Evolutionary conservation across 2,113 vertebrate species (phyloP), one percentile per base, ranked within the genome.

Genomic region (Ramphastos sulfuratus): DNA sequence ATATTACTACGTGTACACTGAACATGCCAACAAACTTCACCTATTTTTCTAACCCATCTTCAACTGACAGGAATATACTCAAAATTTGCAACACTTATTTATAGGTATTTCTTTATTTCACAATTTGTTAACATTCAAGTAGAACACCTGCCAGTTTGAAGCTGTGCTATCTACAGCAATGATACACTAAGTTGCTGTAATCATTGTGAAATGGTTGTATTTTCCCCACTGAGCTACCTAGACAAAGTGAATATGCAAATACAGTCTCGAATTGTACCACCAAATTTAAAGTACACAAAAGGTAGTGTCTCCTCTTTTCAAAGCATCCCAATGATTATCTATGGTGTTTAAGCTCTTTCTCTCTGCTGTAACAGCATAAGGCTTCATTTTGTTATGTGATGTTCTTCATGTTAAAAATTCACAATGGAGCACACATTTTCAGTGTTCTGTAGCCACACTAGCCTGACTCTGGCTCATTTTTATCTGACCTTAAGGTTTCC

Each of bases 101-200:
- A 93, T 75, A 96, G 95, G 96, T 91, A 91, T 93, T 95, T 95
- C 95, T 85, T 91, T 95, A 92, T 95, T 97, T 97, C 90, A 96
- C 95, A 97, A 94, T 91, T 97, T 84, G 90, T 96, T 96, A 97
- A 72, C 78, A 78, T 74, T 81, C 94, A 94, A 94, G 87, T 30
- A 30, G 89, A 95, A 96, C 91, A 97, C 93, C 85, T 96, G 74
- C 80, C 80, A 72, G 19, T 55, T 78, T 75, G 89, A 66, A 28
- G 90, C 90, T 94, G 89, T 92, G 75, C 89, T 96, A 94, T 88
- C 95, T 92, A 79, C 96, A 97, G 88, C 90, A 94, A 89, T 73
- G 37, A 81, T 46, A 84, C 58, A 60, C 39, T 79, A 93, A 95
- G 89, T 93, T 95, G 82, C 72, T 96, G 95, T 52, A 25, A 52